phyloP scores from a whole-genome alignment of 2,797 vertebrate species.

The Potorous gilbertii region DNA sequence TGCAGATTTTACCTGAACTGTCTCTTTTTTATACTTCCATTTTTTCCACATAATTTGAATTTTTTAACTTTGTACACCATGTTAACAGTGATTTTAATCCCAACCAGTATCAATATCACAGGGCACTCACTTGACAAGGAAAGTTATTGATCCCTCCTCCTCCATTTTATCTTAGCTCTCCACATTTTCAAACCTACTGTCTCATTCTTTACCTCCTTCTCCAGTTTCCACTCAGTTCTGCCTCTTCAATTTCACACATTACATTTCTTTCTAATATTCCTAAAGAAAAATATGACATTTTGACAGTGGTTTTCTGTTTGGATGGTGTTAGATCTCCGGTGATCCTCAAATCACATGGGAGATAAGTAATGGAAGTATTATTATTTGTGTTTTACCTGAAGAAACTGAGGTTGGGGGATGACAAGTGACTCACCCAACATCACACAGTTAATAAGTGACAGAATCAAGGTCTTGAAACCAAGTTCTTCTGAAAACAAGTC shows the following conservation, averaged over 20 bases:
- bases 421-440: neutral
- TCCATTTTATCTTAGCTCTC: neutral
- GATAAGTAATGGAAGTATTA: neutral
- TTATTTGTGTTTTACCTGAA: neutral
- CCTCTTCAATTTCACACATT: neutral
- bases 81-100: neutral
- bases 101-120: accelerated
- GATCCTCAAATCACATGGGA: neutral
- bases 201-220: neutral
- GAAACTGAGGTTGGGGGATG: neutral
- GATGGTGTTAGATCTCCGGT: neutral
- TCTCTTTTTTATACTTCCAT: neutral
- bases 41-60: neutral
- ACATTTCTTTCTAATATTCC: neutral
- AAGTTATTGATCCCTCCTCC: neutral
- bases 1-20: neutral
- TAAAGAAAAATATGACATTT: neutral
- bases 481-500: neutral
- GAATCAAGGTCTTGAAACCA: neutral
- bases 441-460: neutral
- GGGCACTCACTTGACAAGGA: neutral
- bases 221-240: neutral
- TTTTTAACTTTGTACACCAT: neutral
- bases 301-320: neutral
- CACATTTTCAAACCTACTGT: neutral